phyloP scores from a whole-genome alignment of 2,113 vertebrate genomes.

The Elachura formosa region DNA sequence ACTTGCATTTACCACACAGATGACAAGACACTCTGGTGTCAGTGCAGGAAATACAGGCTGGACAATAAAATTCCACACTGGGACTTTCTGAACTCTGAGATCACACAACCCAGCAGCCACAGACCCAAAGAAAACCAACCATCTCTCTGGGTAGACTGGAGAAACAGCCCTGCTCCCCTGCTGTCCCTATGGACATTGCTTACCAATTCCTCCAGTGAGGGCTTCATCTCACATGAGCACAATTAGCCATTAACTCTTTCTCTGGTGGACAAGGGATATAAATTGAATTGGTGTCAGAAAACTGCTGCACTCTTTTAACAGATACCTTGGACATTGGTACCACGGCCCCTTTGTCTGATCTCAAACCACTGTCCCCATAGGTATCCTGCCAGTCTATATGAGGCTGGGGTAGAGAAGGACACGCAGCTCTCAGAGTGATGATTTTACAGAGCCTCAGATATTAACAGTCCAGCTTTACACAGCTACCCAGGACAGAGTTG shows the following conservation, averaged over 20 bases:
- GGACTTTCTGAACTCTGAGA: not conserved
- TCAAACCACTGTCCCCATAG: not conserved
- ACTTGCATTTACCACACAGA: not conserved
- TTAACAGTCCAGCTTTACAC: not conserved
- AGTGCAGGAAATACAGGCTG: not conserved
- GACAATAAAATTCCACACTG: not conserved
- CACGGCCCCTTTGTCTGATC: accelerated
- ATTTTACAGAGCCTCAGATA: not conserved
- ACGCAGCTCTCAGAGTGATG: not conserved
- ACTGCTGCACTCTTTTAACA: not conserved
- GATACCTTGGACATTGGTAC: not conserved
- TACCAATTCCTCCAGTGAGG: not conserved
- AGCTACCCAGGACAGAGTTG: accelerated
- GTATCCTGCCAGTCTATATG: not conserved
- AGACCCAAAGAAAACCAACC: not conserved
- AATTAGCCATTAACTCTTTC: not conserved
- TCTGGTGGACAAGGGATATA: not conserved
- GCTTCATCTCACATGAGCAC: not conserved
- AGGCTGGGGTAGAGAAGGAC: not conserved
- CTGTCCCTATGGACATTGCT: not conserved
- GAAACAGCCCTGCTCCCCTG: not conserved
- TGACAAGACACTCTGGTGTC: not conserved
- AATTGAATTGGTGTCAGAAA: not conserved
- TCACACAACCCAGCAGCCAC: not conserved
- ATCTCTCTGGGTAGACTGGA: not conserved